Evolutionary conservation across 2,888 invertebrate genomes (phyloP).

Genomic region (Lingula anatina): DNA sequence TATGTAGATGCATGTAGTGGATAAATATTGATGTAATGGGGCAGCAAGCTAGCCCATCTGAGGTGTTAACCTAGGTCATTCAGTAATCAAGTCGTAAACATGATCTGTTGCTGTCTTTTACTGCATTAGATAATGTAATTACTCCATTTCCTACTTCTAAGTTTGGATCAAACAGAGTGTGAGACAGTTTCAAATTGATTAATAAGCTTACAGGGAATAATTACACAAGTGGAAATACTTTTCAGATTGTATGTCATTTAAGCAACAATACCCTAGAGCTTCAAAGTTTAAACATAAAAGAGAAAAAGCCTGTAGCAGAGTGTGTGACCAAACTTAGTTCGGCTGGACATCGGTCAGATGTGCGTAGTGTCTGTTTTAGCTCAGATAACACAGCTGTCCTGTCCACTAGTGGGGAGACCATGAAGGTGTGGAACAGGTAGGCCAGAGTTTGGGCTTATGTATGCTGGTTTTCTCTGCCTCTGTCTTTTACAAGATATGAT

Average conservation of each 20-base stretch:
- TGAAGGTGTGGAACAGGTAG: slow-evolving; percentile 91
- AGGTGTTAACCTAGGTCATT: no score
- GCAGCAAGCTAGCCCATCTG: no score
- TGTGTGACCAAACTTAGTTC: slow-evolving; percentile 55
- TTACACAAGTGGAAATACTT: not conserved
- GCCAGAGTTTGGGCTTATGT: no score
- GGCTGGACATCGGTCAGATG: slow-evolving; percentile 86
- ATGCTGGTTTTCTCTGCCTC: no score
- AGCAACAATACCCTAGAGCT: slow-evolving; percentile 70
- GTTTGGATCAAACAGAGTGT: no score
- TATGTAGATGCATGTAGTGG: no score
- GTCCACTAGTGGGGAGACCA: slow-evolving; percentile 78
- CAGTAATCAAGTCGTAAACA: no score
- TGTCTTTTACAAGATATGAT: no score
- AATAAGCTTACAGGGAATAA: no score
- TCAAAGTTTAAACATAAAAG: slow-evolving; percentile 57
- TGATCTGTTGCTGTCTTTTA: not conserved
- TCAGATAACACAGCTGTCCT: slow-evolving; percentile 83
- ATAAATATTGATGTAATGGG: no score
- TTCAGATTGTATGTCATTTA: slow-evolving; percentile 55
- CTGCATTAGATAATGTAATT: slow-evolving; percentile 1
- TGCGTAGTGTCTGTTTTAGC: slow-evolving; percentile 81
- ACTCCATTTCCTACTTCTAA: no score
- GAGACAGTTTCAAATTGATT: no score
- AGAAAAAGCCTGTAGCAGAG: slow-evolving; percentile 19